phyloP scores from a whole-genome alignment of 2,888 invertebrate species.

The Entomobrya proxima region DNA sequence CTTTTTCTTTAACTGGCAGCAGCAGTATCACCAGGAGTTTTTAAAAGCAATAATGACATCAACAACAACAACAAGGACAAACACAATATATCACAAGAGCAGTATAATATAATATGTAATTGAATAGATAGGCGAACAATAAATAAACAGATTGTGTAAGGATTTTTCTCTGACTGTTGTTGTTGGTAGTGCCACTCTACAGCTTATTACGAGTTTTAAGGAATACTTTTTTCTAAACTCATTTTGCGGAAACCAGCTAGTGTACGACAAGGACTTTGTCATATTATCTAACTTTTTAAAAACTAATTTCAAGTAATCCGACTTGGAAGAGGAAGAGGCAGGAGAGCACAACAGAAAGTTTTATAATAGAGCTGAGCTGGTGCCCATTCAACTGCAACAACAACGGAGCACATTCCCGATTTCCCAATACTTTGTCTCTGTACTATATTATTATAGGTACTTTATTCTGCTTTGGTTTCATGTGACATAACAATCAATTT shows the following conservation, averaged over 20 bases:
- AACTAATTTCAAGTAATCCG: conserved; percentile 1
- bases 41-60: no score
- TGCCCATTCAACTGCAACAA: neutral
- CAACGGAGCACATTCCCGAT: neutral
- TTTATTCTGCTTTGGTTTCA: neutral
- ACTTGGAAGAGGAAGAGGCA: neutral
- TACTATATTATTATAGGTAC: no score
- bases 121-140: neutral
- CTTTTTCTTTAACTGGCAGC: conserved; percentile 7
- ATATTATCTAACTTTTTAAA: neutral
- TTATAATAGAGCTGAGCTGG: neutral
- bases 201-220: no score
- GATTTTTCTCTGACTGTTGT: neutral
- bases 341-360: neutral
- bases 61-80: conserved; percentile 22
- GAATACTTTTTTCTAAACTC: no score
- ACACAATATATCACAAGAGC: neutral
- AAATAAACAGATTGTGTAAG: neutral
- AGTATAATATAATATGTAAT: neutral
- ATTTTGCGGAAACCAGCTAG: no score
- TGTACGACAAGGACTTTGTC: neutral
- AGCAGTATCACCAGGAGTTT: no score
- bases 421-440: no score
- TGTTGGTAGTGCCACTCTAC: no score
- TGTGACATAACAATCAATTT: no score